Conservation (phyloP, 2,113 vertebrate species). For the Ammospiza nelsoni region DNA sequence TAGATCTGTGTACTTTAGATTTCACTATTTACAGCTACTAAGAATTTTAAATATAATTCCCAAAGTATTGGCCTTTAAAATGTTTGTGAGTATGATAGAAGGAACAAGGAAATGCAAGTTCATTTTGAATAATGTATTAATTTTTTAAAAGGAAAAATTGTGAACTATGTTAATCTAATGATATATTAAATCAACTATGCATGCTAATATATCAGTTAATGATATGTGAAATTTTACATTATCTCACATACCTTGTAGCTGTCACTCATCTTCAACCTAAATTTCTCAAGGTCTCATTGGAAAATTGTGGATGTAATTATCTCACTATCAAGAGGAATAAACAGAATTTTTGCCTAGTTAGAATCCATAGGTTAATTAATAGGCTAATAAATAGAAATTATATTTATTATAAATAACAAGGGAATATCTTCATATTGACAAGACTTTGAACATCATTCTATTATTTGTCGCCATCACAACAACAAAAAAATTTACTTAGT, state of each 20-base stretch:
- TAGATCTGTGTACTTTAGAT: not conserved
- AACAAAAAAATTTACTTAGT: not conserved
- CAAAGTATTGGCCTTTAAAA: not conserved
- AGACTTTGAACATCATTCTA: not conserved
- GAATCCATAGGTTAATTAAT: constrained; percentile 36
- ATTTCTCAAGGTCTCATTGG: constrained; percentile 24
- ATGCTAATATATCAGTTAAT: not conserved
- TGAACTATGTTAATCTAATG: not conserved
- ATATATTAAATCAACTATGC: not conserved
- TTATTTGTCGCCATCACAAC: not conserved
- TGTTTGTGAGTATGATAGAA: not conserved
- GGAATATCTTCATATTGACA: not conserved
- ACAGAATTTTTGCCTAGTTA: not conserved
- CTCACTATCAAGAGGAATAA: not conserved
- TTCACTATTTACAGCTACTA: not conserved
- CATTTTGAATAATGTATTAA: not conserved
- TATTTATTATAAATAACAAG: constrained; percentile 15
- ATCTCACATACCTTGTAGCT: not conserved
- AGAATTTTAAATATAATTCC: not conserved
- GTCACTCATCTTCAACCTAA: not conserved
- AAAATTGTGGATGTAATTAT: constrained; percentile 12
- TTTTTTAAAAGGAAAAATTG: not conserved
- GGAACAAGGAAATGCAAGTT: not conserved
- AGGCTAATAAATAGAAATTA: constrained; percentile 16
- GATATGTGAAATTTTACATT: not conserved